Evolutionary conservation across 1,140 invertebrate genomes (phyloP).

Genomic region (Arctopsyche grandis): DNA sequence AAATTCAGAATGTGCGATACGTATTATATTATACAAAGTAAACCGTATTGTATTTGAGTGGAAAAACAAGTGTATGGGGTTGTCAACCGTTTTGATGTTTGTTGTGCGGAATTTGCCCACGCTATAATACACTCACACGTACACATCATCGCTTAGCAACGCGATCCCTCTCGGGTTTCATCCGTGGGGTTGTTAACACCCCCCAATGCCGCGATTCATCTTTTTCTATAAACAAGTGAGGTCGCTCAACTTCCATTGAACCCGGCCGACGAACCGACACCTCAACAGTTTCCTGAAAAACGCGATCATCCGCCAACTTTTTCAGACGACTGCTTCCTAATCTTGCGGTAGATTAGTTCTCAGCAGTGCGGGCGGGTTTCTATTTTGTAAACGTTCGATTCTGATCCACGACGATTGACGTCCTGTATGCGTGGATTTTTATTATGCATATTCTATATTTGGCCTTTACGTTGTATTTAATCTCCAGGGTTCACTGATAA

Average conservation of each 20-base stretch:
- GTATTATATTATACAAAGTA: no score
- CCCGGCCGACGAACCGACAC: not conserved
- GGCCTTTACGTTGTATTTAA: not conserved
- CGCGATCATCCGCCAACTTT: not conserved
- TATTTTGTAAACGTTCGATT: not conserved
- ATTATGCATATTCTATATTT: not conserved
- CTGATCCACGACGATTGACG: no score
- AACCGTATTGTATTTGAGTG: no score
- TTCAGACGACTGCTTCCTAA: not conserved
- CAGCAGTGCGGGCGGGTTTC: not conserved
- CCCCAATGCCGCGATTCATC: constrained; percentile 11
- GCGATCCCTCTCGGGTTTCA: not conserved
- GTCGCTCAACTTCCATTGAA: constrained; percentile 25
- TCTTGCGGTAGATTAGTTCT: constrained; percentile 4
- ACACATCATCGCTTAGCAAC: no score
- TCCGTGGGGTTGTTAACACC: constrained; percentile 3
- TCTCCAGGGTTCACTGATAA: not conserved
- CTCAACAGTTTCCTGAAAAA: not conserved
- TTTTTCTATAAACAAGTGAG: constrained; percentile 6
- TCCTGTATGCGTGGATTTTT: not conserved
- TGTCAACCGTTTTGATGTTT: no score
- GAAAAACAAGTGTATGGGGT: no score
- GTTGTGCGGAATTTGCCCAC: no score
- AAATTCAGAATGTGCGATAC: no score
- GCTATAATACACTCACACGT: no score